These are phyloP conservation scores for Heliconius cydno DNA, from an alignment of 2,888 invertebrate species.

Conservation along the genomic window DNA sequence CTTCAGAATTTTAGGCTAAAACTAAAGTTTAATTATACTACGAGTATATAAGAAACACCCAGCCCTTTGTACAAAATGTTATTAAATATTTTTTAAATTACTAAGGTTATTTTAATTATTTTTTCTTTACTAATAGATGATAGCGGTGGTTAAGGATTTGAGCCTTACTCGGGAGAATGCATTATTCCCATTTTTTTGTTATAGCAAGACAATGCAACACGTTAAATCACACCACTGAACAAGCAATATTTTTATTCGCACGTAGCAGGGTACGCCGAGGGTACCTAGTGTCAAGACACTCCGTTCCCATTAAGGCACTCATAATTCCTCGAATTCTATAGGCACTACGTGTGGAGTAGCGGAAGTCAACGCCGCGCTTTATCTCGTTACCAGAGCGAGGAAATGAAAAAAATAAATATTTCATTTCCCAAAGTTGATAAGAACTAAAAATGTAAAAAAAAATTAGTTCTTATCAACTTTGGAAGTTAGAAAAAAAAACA, in stretches of 20 bases:
- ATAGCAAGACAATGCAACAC: too few relatives aligned
- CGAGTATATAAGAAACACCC: too few relatives aligned
- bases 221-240: too few relatives aligned
- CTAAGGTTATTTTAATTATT: too few relatives aligned
- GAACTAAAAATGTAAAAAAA: too few relatives aligned
- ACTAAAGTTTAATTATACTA: background rate
- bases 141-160: background rate
- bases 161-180: background rate
- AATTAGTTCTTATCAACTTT: background rate
- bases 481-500: background rate
- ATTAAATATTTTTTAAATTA: too few relatives aligned
- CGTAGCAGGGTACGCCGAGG: background rate
- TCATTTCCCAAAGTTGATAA: background rate
- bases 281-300: background rate
- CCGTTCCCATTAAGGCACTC: background rate
- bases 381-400: background rate
- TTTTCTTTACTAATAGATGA: too few relatives aligned
- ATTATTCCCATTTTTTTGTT: background rate
- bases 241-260: too few relatives aligned
- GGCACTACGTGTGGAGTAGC: too few relatives aligned
- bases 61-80: too few relatives aligned
- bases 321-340: background rate
- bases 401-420: too few relatives aligned
- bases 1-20: background rate
- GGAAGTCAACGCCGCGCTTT: background rate